Evolutionary conservation across 2,113 vertebrate species (phyloP), one percentile per base, ranked within the genome.

Genomic region (Rostratula benghalensis): DNA sequence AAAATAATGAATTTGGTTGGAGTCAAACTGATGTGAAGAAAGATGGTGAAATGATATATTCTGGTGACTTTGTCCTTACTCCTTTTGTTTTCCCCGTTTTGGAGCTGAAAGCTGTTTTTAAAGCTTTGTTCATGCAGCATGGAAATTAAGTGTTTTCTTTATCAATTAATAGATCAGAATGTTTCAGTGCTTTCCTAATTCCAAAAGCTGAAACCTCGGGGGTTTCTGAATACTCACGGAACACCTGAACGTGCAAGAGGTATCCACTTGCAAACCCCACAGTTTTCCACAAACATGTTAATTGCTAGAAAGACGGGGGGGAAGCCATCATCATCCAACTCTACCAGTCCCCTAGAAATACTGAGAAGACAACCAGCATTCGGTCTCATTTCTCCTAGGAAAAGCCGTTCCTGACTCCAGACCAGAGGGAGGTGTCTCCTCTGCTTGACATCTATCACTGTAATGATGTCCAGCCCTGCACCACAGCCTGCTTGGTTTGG

Each of bases 61-160:
- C 67, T 60, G 41, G 30, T 68, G 1, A 6, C 46, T 85, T 68
- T 75, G 25, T 46, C 31, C 23, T 90, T 83, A 63, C 5, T 80
- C 28, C 7, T 41, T 80, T 86, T 88, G 14, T 56, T 87, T 88
- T 46, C n/a, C 8, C 19, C 39, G 13, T 63, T 92, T 65, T 3
- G 1, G 43, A 84, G 20, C 33, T 45, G 70, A 83, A 84, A 94
- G 8, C 8, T 74, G 8, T 18, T 78, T 81, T 54, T 39, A 87
- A 86, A 90, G 20, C 76, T 87, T 59, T 92, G 64, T 7, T 94
- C 21, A 13, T 7, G 33, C 18, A 67, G 41, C 71, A 59, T 24
- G 46, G 73, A 70, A 93, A 87, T 93, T 3, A 57, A 46, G 20
- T 59, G 28, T 35, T 93, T 95, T 96, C 39, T 71, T 30, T 87